Percentiles rank a stretch among this genome's conserved stretches.
phyloP scores from a whole-genome alignment of 2,797 vertebrate species.

The Macropus fuliginosus region DNA sequence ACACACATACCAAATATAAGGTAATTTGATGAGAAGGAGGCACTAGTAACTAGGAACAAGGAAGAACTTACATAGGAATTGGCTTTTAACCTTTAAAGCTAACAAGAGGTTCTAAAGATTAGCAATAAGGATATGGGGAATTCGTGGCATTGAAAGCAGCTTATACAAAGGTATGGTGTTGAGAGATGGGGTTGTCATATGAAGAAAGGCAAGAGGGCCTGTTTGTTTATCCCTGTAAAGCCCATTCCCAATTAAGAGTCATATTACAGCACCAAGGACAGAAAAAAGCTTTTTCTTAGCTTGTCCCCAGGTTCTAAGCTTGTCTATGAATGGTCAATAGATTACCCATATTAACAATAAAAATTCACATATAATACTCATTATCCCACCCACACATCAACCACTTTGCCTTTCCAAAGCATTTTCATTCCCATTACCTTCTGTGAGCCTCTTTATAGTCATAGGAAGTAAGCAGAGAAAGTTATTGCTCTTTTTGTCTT shows the following conservation, averaged over 20 bases:
- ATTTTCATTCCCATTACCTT: neutral
- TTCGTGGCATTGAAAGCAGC: neutral
- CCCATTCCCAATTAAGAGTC: neutral
- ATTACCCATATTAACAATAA: neutral
- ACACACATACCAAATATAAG: neutral
- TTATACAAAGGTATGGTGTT: neutral
- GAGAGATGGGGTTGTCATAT: neutral
- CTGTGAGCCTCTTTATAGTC: neutral
- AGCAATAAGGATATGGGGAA: neutral
- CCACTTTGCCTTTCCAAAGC: neutral
- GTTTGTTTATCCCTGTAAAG: neutral
- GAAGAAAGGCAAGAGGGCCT: neutral
- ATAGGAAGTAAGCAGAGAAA: neutral
- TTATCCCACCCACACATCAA: neutral
- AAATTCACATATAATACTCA: neutral
- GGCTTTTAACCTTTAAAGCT: neutral
- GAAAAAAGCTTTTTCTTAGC: neutral
- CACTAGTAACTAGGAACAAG: neutral
- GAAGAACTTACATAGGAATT: neutral
- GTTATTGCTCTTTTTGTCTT: neutral
- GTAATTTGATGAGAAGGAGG: neutral
- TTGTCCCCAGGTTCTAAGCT: neutral
- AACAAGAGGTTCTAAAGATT: neutral
- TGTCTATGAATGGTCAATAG: neutral
- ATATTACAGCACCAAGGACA: neutral